These are phyloP conservation scores for Colostygia pectinataria DNA, from an alignment of 2,888 invertebrate genomes.

Conservation along the genomic window DNA sequence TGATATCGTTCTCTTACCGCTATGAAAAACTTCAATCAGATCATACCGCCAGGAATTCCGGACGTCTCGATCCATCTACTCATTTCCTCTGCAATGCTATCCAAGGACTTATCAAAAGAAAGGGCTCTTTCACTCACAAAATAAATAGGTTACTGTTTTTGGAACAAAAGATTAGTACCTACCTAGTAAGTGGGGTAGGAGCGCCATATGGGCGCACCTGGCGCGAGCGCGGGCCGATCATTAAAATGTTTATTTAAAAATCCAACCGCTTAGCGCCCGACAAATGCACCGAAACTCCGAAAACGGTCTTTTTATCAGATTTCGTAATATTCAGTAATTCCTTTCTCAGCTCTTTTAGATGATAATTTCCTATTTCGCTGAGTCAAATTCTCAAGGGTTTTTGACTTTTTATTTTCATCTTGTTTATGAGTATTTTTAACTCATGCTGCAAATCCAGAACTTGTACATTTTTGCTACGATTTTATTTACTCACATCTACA, in stretches of 20 bases:
- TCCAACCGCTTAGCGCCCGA: slow-evolving; percentile 78
- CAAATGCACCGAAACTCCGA: slow-evolving; percentile 48
- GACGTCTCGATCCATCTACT: slow-evolving; percentile 14
- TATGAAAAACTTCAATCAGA: slow-evolving; percentile 2
- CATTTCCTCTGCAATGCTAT: slow-evolving; percentile 15
- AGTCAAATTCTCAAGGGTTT: too few species aligned
- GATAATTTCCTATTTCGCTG: too few species aligned
- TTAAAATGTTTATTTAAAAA: slow-evolving; percentile 84
- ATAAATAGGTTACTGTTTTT: slow-evolving; percentile 75
- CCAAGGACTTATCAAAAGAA: slow-evolving; percentile 27
- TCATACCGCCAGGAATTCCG: slow-evolving; percentile 17
- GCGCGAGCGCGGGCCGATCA: slow-evolving; percentile 77
- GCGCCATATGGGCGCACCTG: slow-evolving; percentile 80
- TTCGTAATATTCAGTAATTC: slow-evolving; percentile 7
- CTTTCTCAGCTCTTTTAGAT: neutral
- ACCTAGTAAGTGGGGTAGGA: slow-evolving; percentile 49
- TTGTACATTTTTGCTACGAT: too few species aligned
- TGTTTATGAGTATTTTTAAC: too few species aligned
- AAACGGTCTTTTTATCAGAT: slow-evolving; percentile 44
- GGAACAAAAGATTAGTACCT: slow-evolving; percentile 66
- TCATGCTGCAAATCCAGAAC: too few species aligned
- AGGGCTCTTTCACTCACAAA: slow-evolving; percentile 41
- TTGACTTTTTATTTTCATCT: too few species aligned
- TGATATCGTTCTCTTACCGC: slow-evolving; percentile 1
- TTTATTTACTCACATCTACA: too few species aligned